phyloP scores from a whole-genome alignment of 2,797 vertebrate species.

The Trichosurus vulpecula region DNA sequence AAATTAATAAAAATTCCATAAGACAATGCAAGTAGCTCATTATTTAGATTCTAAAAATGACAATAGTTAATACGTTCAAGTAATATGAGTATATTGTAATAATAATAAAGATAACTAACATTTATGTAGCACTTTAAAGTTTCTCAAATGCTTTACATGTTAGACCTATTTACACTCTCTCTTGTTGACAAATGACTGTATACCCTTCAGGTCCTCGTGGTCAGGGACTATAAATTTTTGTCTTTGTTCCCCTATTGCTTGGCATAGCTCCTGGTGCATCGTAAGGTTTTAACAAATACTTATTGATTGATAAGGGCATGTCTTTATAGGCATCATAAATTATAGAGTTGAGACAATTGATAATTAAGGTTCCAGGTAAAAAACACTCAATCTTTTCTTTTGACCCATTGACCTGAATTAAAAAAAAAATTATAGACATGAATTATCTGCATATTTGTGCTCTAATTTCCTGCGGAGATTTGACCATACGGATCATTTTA shows the following conservation, averaged over 20 bases:
- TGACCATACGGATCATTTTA: neutral
- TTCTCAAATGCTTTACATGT: neutral
- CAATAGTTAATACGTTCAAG: neutral
- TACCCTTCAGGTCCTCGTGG: neutral
- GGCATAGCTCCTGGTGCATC: neutral
- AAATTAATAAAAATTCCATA: neutral
- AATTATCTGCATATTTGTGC: slow-evolving; percentile 20
- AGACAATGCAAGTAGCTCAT: neutral
- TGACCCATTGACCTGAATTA: neutral
- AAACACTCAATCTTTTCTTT: neutral
- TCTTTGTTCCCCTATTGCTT: neutral
- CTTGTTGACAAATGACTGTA: neutral
- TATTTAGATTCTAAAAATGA: neutral
- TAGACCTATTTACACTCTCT: neutral
- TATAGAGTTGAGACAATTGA: neutral
- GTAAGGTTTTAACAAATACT: neutral
- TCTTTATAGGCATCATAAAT: neutral
- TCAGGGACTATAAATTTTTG: neutral
- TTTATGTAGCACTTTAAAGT: neutral
- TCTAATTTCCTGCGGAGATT: neutral
- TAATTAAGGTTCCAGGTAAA: neutral
- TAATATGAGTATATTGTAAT: neutral
- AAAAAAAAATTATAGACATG: neutral
- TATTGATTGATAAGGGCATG: neutral
- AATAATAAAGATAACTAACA: neutral